These are phyloP conservation scores for Polydrusus tereticollis DNA, from an alignment of 2,888 invertebrate species.

Conservation along the genomic window DNA sequence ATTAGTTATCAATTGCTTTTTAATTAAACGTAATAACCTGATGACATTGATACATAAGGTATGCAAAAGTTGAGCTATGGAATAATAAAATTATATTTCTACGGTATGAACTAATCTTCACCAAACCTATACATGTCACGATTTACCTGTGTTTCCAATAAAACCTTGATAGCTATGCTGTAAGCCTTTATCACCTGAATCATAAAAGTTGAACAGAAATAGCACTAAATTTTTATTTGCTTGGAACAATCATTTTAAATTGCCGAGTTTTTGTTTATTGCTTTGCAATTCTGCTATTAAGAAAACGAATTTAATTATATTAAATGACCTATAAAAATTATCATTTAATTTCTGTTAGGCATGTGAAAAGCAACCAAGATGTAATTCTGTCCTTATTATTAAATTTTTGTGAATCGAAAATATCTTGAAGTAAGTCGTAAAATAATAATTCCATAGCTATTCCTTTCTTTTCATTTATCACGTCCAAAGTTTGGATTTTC, in stretches of 20 bases:
- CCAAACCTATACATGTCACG: background rate
- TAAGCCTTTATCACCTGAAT: background rate
- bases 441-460: no score
- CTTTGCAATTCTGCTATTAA: background rate
- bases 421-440: no score
- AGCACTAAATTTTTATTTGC: conserved; percentile 1
- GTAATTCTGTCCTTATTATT: no score
- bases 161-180: background rate
- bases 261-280: conserved; percentile 2
- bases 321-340: background rate
- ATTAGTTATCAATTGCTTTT: no score
- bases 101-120: background rate
- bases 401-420: no score
- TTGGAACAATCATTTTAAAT: background rate
- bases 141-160: background rate
- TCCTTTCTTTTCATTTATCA: no score
- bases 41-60: no score
- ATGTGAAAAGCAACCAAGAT: no score
- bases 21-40: no score
- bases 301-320: background rate
- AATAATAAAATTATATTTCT: background rate
- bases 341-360: background rate
- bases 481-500: no score
- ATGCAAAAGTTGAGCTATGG: no score
- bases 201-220: background rate